A percentile compares a stretch with the other conserved stretches of the same genome.
These are phyloP conservation scores for Euphonia xanthogaster DNA, from an alignment of 2,797 vertebrate species.

Conservation along the genomic window DNA sequence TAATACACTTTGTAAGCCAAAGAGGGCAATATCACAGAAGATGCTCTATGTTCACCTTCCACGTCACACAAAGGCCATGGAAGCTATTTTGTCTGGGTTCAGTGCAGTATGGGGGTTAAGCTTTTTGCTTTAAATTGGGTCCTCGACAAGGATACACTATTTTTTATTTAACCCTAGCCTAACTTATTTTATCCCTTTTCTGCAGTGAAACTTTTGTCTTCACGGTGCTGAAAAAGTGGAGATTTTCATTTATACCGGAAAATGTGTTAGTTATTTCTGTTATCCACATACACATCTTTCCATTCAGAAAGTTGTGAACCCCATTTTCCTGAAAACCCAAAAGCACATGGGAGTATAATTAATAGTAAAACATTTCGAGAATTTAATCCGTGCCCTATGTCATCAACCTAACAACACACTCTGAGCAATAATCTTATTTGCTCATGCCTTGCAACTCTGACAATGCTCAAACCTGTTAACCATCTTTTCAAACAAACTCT, in stretches of 20 bases:
- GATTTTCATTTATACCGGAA: not conserved
- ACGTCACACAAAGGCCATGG: slow-evolving; percentile 49
- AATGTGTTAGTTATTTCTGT: not conserved
- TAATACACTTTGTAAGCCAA: slow-evolving; percentile 63
- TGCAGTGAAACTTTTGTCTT: not conserved
- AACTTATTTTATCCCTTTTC: not conserved
- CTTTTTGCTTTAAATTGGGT: slow-evolving; percentile 64
- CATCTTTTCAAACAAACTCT: slow-evolving; percentile 69
- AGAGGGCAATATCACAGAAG: slow-evolving; percentile 59
- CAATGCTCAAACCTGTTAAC: slow-evolving; percentile 56
- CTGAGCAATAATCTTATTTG: slow-evolving; percentile 33
- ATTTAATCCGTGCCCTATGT: not conserved
- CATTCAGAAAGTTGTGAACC: not conserved
- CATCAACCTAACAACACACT: slow-evolving; percentile 1
- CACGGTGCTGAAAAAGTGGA: not conserved
- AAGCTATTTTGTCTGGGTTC: slow-evolving; percentile 57
- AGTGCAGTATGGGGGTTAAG: slow-evolving; percentile 37
- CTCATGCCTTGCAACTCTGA: slow-evolving; percentile 51
- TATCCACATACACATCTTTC: not conserved
- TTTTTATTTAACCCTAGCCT: slow-evolving; percentile 53
- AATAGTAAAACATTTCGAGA: not conserved
- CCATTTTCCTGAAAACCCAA: not conserved
- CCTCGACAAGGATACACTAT: not conserved
- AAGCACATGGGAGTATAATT: not conserved
- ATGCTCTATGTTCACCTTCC: slow-evolving; percentile 63